Base-by-base conservation (phyloP, 2,797 vertebrate genomes). In the Anolis apletophallus region DNA sequence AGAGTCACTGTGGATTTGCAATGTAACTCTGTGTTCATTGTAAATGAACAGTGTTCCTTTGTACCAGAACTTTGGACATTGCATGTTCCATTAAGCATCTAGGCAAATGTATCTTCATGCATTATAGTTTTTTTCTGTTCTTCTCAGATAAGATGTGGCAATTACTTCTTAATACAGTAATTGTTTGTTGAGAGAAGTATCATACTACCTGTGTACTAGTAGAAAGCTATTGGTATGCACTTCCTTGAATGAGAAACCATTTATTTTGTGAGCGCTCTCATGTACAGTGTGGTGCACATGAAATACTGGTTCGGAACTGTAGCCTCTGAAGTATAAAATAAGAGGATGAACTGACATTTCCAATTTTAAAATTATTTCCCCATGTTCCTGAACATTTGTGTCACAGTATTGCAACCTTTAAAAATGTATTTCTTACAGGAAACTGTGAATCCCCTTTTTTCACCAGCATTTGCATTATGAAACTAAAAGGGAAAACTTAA, bases 401-500 rank as follows among this genome's bases (percentile, higher is more conserved):
- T n/a, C 40, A 90, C 34, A 64, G 87, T 88, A 86, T 85, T 90
- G 16, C 32, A 64, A 34, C 46, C 8, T 59, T 19, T 88, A 40
- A 93, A 91, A 55, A 72, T 29, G 1, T 34, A 17, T 78, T 71
- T 54, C 32, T 54, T 91, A 86, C 13, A 90, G 78, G 64, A 87
- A 88, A 80, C 73, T 83, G 85, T 91, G 79, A 94, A 89, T 88
- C 86, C 80, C 73, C 5, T 46, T 87, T 84, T 84, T 40, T 84
- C 84, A 94, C 81, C 74, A 94, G 89, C 92, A 94, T 88, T 89
- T 72, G 26, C 29, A 83, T 12, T 78, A 81, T 8, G 1, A 74
- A 90, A 80, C 55, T 80, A 81, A 75, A 90, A 88, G 12, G 26
- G 80, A 78, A 29, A 86, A 23, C 36, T 89, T 82, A 88, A 81